These are phyloP conservation scores for Ateles fusciceps DNA, from an alignment of 2,797 vertebrate species.

Conservation along the genomic window DNA sequence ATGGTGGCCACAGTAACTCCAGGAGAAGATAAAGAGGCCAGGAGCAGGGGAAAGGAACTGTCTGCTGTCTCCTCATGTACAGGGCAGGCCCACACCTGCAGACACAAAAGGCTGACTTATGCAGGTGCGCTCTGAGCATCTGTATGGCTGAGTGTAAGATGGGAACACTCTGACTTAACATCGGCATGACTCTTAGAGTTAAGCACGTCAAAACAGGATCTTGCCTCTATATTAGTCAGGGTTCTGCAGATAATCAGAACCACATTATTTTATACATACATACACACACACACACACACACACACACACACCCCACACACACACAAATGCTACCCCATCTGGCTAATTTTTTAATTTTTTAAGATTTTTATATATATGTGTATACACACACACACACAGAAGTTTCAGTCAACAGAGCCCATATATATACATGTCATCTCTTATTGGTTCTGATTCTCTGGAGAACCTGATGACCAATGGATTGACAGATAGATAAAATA, in stretches of 20 bases:
- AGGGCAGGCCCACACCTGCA: neutral
- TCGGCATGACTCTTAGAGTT: too few relatives aligned
- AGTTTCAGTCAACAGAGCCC: too few relatives aligned
- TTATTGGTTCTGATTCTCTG: neutral
- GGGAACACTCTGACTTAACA: neutral
- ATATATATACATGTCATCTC: neutral
- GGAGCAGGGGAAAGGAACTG: neutral
- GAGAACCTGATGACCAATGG: neutral
- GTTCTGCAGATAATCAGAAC: neutral
- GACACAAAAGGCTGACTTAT: fast-evolving
- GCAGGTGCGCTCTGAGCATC: fast-evolving
- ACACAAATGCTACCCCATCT: too few relatives aligned
- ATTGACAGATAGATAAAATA: neutral
- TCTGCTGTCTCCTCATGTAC: neutral
- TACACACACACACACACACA: too few relatives aligned
- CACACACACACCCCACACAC: too few relatives aligned
- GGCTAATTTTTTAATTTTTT: too few relatives aligned
- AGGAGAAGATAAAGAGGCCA: neutral
- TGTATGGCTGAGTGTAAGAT: fast-evolving
- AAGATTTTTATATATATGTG: too few relatives aligned
- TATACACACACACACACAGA: too few relatives aligned
- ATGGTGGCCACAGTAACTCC: fast-evolving
- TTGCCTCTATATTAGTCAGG: neutral
- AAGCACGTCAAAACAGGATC: neutral
- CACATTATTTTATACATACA: neutral